These are phyloP conservation scores for Agriopis marginaria DNA, from an alignment of 2,888 invertebrate genomes.

Conservation along the genomic window DNA sequence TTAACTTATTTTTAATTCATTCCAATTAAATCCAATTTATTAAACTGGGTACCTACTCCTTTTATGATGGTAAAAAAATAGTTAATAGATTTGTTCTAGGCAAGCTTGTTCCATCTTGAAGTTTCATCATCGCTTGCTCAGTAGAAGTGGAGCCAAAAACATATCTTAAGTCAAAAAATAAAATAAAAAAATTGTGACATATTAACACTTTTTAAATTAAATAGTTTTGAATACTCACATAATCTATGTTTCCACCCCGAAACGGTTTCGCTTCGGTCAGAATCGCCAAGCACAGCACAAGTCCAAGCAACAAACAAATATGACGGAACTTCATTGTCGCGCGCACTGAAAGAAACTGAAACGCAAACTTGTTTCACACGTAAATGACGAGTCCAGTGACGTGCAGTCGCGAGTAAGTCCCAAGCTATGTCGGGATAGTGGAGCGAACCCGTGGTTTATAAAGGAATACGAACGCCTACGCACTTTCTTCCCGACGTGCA, in stretches of 20 bases:
- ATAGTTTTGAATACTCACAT: constrained; percentile 65
- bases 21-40: too few relatives aligned
- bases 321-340: constrained; percentile 63
- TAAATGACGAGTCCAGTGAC: constrained; percentile 42
- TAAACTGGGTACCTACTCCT: too few relatives aligned
- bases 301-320: constrained; percentile 60
- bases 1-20: too few relatives aligned
- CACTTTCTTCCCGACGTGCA: constrained; percentile 65
- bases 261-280: constrained; percentile 64
- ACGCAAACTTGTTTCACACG: constrained; percentile 21
- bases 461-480: constrained; percentile 67
- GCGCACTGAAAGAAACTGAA: constrained; percentile 30
- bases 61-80: too few relatives aligned
- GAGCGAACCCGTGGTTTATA: constrained; percentile 67
- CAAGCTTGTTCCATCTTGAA: too few relatives aligned
- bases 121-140: too few relatives aligned
- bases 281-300: constrained; percentile 60
- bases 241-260: constrained; percentile 70
- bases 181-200: too few relatives aligned
- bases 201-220: not conserved
- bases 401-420: constrained; percentile 55
- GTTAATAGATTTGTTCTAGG: too few relatives aligned
- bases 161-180: too few relatives aligned
- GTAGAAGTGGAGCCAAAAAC: too few relatives aligned
- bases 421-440: constrained; percentile 62